phyloP scores from a whole-genome alignment of 35 echinoderm and acorn worm genomes.

The Apostichopus californicus region DNA sequence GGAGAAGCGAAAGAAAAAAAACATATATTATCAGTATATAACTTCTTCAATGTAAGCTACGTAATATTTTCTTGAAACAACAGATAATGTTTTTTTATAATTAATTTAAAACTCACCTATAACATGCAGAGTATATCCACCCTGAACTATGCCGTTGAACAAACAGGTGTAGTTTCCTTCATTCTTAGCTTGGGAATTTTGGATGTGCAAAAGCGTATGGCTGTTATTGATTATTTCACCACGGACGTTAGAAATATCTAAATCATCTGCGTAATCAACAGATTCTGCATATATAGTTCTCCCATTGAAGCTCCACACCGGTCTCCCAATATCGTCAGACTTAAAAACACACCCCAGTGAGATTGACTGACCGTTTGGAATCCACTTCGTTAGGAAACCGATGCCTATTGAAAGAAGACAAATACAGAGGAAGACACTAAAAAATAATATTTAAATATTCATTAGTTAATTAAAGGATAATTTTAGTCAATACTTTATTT shows the following conservation, averaged over 20 bases:
- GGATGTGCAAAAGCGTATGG: not conserved
- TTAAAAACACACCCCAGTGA: not conserved
- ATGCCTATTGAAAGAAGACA: no score
- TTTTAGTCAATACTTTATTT: no score
- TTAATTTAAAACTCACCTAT: no score
- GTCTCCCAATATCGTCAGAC: not conserved
- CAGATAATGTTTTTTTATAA: no score
- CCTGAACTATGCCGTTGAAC: not conserved
- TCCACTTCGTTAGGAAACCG: not conserved
- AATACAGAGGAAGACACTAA: no score
- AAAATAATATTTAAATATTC: no score
- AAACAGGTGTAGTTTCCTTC: not conserved
- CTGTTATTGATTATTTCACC: not conserved
- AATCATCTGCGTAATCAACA: not conserved
- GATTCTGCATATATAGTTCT: not conserved
- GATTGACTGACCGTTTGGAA: not conserved
- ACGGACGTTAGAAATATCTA: not conserved
- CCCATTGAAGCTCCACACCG: not conserved
- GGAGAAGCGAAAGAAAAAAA: no score
- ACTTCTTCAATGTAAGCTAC: no score
- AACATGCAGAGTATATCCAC: no score
- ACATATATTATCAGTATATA: no score
- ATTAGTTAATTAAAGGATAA: no score
- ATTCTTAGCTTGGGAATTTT: not conserved
- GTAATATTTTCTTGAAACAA: no score